These are phyloP conservation scores for Phylloscopus collybita DNA, from an alignment of 2,797 vertebrate species.

Conservation along the genomic window DNA sequence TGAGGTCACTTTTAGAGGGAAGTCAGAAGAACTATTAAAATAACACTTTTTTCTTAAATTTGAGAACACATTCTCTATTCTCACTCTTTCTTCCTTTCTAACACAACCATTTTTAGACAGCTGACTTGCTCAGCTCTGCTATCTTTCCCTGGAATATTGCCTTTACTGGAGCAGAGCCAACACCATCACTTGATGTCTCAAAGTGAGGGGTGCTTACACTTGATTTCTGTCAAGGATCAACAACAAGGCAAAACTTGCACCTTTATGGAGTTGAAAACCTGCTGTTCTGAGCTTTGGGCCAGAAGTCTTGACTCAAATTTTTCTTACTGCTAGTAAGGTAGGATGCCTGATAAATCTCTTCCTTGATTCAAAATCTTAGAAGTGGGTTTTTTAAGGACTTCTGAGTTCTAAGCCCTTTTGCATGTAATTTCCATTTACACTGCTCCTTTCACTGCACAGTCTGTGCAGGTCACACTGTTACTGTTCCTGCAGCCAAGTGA, in stretches of 20 bases:
- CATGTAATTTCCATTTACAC: not conserved
- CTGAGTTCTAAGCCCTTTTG: not conserved
- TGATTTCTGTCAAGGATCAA: not conserved
- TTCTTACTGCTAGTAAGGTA: not conserved
- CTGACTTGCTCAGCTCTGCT: not conserved
- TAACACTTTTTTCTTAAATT: not conserved
- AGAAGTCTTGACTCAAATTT: not conserved
- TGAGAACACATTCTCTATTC: not conserved
- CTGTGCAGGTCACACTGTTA: not conserved
- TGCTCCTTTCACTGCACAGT: not conserved
- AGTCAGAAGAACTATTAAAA: not conserved
- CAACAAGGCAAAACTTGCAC: not conserved
- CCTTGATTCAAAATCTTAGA: not conserved
- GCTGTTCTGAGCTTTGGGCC: not conserved
- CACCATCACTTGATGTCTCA: not conserved
- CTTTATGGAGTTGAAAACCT: not conserved
- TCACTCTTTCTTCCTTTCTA: not conserved
- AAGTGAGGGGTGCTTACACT: not conserved
- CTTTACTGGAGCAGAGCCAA: not conserved
- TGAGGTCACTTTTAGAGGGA: not conserved
- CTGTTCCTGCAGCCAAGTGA: not conserved
- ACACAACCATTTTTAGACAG: not conserved
- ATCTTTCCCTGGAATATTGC: not conserved
- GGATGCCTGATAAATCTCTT: not conserved
- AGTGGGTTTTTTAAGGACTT: not conserved